phyloP scores from a whole-genome alignment of 2,888 invertebrate genomes.

The Tenthredo amoena region DNA sequence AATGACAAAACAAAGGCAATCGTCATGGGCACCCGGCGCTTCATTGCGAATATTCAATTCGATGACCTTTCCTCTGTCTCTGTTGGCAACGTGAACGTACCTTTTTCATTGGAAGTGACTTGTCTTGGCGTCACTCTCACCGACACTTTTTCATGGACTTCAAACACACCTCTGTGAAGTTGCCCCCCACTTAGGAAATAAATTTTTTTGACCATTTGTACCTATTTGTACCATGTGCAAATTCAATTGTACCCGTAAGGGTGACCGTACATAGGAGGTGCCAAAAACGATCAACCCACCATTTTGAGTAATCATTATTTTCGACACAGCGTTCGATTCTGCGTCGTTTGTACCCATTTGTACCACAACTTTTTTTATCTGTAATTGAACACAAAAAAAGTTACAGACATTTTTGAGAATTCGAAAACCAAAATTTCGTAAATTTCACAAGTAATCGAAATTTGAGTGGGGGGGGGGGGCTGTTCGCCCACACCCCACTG shows the following conservation, averaged over 20 bases:
- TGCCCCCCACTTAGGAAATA: too few species aligned
- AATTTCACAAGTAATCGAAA: neutral
- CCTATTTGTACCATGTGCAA: too few species aligned
- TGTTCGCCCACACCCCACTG: neutral
- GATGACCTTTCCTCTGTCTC: too few species aligned
- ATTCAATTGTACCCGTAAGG: too few species aligned
- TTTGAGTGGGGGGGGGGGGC: neutral
- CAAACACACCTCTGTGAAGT: too few species aligned
- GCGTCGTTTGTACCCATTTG: neutral
- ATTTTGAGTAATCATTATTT: neutral
- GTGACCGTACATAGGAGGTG: too few species aligned
- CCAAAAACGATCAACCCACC: neutral
- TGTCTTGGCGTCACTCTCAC: too few species aligned
- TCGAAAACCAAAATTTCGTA: neutral
- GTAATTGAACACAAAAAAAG: neutral
- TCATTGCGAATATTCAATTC: too few species aligned
- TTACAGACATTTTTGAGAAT: neutral
- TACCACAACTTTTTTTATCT: neutral
- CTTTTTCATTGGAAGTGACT: too few species aligned
- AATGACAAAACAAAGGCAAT: neutral
- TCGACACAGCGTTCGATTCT: neutral
- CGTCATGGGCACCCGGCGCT: neutral
- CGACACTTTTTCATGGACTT: too few species aligned
- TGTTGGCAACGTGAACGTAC: too few species aligned
- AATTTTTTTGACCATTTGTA: too few species aligned